Base-by-base conservation (phyloP, 2,888 invertebrate genomes). In the Tenthredo amoena region DNA sequence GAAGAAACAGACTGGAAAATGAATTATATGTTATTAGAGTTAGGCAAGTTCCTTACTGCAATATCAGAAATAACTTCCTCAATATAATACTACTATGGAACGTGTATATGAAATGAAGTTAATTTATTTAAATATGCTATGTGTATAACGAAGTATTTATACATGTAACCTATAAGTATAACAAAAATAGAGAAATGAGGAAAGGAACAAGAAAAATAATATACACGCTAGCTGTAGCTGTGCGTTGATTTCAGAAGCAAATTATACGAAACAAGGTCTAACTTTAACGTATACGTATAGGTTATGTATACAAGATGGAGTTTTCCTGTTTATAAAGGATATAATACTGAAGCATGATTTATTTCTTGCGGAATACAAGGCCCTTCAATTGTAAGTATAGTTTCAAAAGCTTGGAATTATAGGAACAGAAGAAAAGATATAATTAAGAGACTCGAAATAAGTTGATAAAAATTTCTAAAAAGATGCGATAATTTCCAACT, bases 1-100 rank as follows among this genome's bases (percentile, higher is more conserved):
- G 34, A 31, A 68, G 68, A 68, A 68, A 68, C 68, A 68, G 68
- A 68, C 15, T 34, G 31, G 68, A 68, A 68, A 68, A 68, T 68
- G 31, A 68, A 68, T 68, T 26, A 68, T 31, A 68, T 26, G 68
- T 68, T 68, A 31, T 68, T 68, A 68, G 26, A 68, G 55, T 55
- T 7, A 55, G 6, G n/a, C 55, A n/a, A 55, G 55, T n/a, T 55
- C n/a, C 55, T 55, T 55, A 47, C 55, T 55, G 55, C 55, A 55
- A 55, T 47, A 47, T 55, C n/a, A 55, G 55, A n/a, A 26, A 62
- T 26, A 62, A 62, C 62, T 62, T 62, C 62, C 62, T 62, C 62
- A 26, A 62, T 26, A 62, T 62, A 62, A 9, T n/a, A 58, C 21
- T 21, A 26, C 3, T 26, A 62, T 62, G 15, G 21, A 21, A 62